Conservation (phyloP, 2,888 invertebrate species). For the Pyrocoelia pectoralis region DNA sequence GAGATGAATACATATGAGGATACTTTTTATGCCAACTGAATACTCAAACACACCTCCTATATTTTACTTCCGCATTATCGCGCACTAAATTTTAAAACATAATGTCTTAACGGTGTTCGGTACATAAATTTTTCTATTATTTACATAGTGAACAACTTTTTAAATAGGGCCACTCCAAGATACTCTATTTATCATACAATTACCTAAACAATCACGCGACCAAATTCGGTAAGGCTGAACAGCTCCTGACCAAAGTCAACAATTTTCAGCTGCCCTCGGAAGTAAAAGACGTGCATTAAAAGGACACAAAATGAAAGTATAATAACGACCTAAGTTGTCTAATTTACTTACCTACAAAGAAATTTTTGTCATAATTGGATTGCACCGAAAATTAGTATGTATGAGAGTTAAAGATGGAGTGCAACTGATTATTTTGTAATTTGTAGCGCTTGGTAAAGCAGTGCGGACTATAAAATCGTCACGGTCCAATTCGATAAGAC, state of each 20-base stretch:
- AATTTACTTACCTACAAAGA: no score
- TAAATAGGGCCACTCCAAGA: not conserved
- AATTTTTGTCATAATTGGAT: not conserved
- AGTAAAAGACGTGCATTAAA: no score
- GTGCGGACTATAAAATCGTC: not conserved
- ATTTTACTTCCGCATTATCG: conserved; percentile 1
- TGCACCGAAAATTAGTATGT: not conserved
- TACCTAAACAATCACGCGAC: no score
- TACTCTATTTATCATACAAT: not conserved
- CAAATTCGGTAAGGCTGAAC: no score
- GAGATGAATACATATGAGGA: not conserved
- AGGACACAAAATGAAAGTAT: no score
- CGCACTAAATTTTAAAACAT: not conserved
- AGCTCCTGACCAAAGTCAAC: no score
- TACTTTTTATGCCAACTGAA: not conserved
- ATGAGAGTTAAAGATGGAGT: no score
- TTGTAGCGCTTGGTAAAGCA: not conserved
- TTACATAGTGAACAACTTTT: not conserved
- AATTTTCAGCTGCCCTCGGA: no score
- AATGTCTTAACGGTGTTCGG: not conserved
- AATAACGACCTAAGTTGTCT: no score
- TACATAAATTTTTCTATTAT: not conserved
- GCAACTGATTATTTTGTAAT: not conserved
- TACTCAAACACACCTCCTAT: not conserved
- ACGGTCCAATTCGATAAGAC: not conserved